These are phyloP conservation scores for Romanogobio albipinnatus DNA, from an alignment of 2,113 vertebrate species.

Conservation along the genomic window DNA sequence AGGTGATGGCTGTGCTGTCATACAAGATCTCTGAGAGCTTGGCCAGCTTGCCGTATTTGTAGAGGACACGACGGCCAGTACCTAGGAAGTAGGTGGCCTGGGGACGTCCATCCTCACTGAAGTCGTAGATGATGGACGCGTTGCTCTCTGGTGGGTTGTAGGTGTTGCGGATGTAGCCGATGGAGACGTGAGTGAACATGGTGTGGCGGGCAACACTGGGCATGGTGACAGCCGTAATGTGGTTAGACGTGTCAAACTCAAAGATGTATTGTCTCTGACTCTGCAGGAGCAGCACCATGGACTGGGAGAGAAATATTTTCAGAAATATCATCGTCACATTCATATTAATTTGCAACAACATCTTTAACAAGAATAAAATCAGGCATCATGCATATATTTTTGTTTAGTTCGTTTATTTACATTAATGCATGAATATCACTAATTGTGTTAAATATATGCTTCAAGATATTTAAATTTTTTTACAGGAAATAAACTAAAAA, in stretches of 20 bases:
- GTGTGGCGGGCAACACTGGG: slow-evolving; percentile 97
- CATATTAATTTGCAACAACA: slow-evolving; percentile 1
- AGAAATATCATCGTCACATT: slow-evolving; percentile 21
- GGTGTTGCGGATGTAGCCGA: slow-evolving; percentile 96
- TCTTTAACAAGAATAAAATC: background rate
- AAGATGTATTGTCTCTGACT: slow-evolving; percentile 97
- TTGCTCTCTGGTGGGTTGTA: slow-evolving; percentile 98
- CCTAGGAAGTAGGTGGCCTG: slow-evolving; percentile 89
- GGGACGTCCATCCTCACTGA: slow-evolving; percentile 91
- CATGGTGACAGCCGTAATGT: slow-evolving; percentile 95
- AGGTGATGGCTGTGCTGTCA: slow-evolving; percentile 93
- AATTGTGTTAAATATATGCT: no score
- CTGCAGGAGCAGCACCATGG: slow-evolving; percentile 96
- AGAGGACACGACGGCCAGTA: slow-evolving; percentile 94
- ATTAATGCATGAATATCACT: no score
- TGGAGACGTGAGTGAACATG: slow-evolving; percentile 94
- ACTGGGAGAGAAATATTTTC: slow-evolving; percentile 73
- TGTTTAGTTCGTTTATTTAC: no score
- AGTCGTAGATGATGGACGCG: slow-evolving; percentile 95
- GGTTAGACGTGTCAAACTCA: slow-evolving; percentile 91
- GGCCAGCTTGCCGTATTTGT: slow-evolving; percentile 96
- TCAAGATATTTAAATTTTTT: no score
- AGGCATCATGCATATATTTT: background rate
- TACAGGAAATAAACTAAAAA: no score
- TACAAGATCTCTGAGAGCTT: slow-evolving; percentile 95